phyloP scores from a whole-genome alignment of 1,140 invertebrate genomes.

The Drusus annulatus region DNA sequence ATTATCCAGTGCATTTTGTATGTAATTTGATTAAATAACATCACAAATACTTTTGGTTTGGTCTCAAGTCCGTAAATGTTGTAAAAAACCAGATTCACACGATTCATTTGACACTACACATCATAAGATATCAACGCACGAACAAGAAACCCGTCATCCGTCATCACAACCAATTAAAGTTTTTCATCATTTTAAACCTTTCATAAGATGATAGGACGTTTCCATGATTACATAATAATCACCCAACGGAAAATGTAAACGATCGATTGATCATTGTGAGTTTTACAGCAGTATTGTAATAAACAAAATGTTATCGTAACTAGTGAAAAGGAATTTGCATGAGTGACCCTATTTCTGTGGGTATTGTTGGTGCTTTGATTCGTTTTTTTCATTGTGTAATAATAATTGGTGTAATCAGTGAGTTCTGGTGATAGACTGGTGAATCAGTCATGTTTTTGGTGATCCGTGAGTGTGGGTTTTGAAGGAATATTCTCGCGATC shows the following conservation, averaged over 20 bases:
- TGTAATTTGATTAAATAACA: not conserved
- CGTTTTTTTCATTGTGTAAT: constrained; percentile 1
- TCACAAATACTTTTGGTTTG: too few relatives aligned
- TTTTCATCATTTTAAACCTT: not conserved
- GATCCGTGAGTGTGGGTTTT: constrained; percentile 38
- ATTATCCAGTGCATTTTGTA: not conserved
- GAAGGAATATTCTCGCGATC: constrained; percentile 25
- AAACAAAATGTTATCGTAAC: not conserved
- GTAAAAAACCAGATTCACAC: too few relatives aligned
- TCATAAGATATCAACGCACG: constrained; percentile 42
- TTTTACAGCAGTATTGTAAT: not conserved
- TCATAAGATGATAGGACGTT: not conserved
- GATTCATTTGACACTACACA: not conserved
- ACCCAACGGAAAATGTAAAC: constrained; percentile 6
- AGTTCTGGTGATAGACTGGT: constrained; percentile 23
- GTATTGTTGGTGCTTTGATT: not conserved
- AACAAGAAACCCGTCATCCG: constrained; percentile 24
- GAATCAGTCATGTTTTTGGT: constrained; percentile 40
- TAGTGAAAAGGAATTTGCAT: constrained; percentile 1
- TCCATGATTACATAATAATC: not conserved
- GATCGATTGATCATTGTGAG: not conserved
- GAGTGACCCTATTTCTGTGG: constrained; percentile 26
- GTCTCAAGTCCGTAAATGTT: too few relatives aligned
- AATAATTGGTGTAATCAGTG: constrained; percentile 4
- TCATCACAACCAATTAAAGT: too few relatives aligned